A percentile compares a stretch with the other conserved stretches of the same genome.
These are phyloP conservation scores for Bufotes viridis DNA, from an alignment of 2,797 vertebrate genomes.

Conservation along the genomic window DNA sequence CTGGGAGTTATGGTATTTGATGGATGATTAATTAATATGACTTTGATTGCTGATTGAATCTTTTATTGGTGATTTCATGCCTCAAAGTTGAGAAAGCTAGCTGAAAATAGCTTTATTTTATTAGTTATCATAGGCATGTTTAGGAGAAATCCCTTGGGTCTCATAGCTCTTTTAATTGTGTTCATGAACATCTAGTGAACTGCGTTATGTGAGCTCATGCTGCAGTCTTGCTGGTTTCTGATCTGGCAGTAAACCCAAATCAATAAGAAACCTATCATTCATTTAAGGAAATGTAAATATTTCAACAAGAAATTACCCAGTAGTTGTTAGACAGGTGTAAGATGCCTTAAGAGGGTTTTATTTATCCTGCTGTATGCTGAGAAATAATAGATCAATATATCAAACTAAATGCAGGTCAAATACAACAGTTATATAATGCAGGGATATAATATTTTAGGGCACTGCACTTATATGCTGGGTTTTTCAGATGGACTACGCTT, in stretches of 20 bases:
- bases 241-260: constrained; percentile 35
- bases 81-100: too few relatives aligned
- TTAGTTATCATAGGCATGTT: not conserved
- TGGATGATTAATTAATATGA: too few relatives aligned
- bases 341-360: constrained; percentile 7
- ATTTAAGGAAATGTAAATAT: constrained; percentile 45
- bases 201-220: not conserved
- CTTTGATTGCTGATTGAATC: too few relatives aligned
- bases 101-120: not conserved
- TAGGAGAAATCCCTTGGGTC: not conserved
- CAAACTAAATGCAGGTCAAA: not conserved
- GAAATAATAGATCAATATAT: constrained; percentile 20
- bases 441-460: too few relatives aligned
- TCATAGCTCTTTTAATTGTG: not conserved
- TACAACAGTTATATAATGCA: not conserved
- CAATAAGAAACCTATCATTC: constrained; percentile 38
- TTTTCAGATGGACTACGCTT: too few relatives aligned
- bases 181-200: constrained; percentile 2
- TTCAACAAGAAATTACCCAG: constrained; percentile 30
- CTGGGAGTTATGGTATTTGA: too few relatives aligned
- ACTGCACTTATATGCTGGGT: too few relatives aligned
- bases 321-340: constrained; percentile 32
- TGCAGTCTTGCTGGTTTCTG: constrained; percentile 14
- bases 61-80: too few relatives aligned
- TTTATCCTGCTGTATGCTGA: not conserved